Percentiles rank a stretch among this genome's conserved stretches.
These are phyloP conservation scores for Noctua janthina DNA, from an alignment of 2,888 invertebrate genomes.

Conservation along the genomic window DNA sequence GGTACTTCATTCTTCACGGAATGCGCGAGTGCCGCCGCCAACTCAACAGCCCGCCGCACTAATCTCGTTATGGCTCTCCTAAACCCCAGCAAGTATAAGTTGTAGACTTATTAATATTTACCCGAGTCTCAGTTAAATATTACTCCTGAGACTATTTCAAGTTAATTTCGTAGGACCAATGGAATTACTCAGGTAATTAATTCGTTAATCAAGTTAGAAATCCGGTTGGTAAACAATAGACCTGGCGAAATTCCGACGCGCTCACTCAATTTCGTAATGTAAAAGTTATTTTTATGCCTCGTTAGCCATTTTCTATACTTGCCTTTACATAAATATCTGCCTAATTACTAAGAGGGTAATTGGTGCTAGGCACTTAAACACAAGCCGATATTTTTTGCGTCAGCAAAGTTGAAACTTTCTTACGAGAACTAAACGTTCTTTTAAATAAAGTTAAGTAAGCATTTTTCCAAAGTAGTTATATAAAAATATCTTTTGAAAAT, in stretches of 20 bases:
- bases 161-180: constrained; percentile 75
- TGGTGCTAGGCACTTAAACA: constrained; percentile 36
- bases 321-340: constrained; percentile 46
- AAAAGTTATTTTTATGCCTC: constrained; percentile 70
- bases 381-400: constrained; percentile 49
- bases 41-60: constrained; percentile 56
- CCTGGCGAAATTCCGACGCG: constrained; percentile 69
- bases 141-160: constrained; percentile 70
- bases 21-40: constrained; percentile 17
- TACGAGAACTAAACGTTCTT: constrained; percentile 33
- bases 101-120: constrained; percentile 65
- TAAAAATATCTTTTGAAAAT: constrained; percentile 9
- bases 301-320: constrained; percentile 59
- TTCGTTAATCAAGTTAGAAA: constrained; percentile 80
- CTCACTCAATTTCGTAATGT: constrained; percentile 66
- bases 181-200: constrained; percentile 77
- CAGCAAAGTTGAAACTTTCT: constrained; percentile 44
- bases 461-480: constrained; percentile 7
- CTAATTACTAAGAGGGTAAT: constrained; percentile 49
- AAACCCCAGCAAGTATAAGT: constrained; percentile 62
- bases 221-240: constrained; percentile 77
- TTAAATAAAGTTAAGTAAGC: constrained; percentile 27
- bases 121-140: constrained; percentile 69
- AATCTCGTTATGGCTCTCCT: constrained; percentile 50
- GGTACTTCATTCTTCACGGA: not conserved